Evolutionary conservation across 2,797 vertebrate species (phyloP), one percentile per base, ranked within the genome.

Genomic region (Falco cherrug): DNA sequence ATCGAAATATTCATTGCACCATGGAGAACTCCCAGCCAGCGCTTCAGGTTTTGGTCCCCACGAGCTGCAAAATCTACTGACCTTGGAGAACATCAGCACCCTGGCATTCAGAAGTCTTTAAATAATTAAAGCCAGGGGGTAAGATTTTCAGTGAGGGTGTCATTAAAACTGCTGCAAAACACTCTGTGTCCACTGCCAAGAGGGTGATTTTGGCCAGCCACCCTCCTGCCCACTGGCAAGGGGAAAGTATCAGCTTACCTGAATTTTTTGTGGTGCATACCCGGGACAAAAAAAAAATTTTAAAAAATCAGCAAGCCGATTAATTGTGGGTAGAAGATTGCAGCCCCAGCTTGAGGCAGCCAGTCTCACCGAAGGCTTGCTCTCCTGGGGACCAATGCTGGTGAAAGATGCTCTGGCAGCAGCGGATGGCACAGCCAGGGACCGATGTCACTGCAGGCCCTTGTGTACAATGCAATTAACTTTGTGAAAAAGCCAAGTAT

Each of bases 181-280:
- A 51, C 20, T 21, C 63, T 3, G 9, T 13, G 35, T 25, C 47
- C 29, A 6, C 5, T 21, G 57, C 70, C 67, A 47, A 39, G 28
- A 59, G 17, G 50, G 69, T 20, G 20, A 69, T 37, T 13, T 13
- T 35, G 48, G 33, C 21, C 59, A 59, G 31, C 31, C 0, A 0
- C 12, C 24, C n/a, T 60, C 35, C 26, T 45, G 47, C 17, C 22
- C 48, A 45, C 84, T 15, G 10, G 26, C 2, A 6, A 63, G 48
- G 1, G 3, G 25, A 64, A 93, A 37, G 11, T 31, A 64, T 25
- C 48, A 35, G 37, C 47, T n/a, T 31, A 69, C 22, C 22, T 0
- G 0, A 7, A 25, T 10, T 0, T 16, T 17, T 76, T 64, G 64
- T 22, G 6, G n/a, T 9, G n/a, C 0, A 0, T 7, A 33, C 9